These are phyloP conservation scores for Poeciliopsis prolifica DNA, from an alignment of 2,113 vertebrate species.

Conservation along the genomic window DNA sequence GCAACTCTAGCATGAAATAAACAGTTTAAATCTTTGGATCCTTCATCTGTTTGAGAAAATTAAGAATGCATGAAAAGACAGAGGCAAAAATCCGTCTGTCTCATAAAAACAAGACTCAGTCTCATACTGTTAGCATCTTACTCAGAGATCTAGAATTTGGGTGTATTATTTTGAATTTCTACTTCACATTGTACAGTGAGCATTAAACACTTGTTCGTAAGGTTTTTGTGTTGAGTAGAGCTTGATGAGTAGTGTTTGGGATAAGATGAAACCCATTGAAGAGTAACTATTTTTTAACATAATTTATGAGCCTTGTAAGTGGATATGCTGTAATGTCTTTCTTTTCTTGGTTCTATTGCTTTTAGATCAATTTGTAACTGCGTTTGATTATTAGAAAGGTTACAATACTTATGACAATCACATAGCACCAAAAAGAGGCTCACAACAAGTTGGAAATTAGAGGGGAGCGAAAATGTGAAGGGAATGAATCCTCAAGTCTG, in stretches of 20 bases:
- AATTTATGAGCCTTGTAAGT: neutral
- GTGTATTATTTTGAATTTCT: neutral
- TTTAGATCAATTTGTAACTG: neutral
- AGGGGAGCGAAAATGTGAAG: slow-evolving; percentile 39
- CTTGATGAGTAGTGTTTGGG: no score
- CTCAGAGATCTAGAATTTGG: neutral
- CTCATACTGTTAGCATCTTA: neutral
- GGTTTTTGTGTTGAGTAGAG: no score
- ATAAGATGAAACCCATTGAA: no score
- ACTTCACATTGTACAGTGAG: neutral
- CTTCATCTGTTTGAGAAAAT: slow-evolving; percentile 17
- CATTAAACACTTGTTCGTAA: no score
- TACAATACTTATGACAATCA: slow-evolving; percentile 15
- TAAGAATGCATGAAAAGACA: neutral
- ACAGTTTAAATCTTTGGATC: slow-evolving; percentile 24
- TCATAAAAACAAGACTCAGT: neutral
- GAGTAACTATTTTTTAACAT: neutral
- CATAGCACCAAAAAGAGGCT: slow-evolving; percentile 26
- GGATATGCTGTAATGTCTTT: neutral
- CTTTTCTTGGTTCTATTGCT: neutral
- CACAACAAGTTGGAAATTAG: slow-evolving; percentile 21
- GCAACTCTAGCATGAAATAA: slow-evolving; percentile 31
- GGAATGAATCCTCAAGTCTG: slow-evolving; percentile 65
- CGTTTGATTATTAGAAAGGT: slow-evolving; percentile 24
- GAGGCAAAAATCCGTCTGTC: neutral